Evolutionary conservation across 2,888 invertebrate genomes (phyloP).

Genomic region (Folsomia manolachei): DNA sequence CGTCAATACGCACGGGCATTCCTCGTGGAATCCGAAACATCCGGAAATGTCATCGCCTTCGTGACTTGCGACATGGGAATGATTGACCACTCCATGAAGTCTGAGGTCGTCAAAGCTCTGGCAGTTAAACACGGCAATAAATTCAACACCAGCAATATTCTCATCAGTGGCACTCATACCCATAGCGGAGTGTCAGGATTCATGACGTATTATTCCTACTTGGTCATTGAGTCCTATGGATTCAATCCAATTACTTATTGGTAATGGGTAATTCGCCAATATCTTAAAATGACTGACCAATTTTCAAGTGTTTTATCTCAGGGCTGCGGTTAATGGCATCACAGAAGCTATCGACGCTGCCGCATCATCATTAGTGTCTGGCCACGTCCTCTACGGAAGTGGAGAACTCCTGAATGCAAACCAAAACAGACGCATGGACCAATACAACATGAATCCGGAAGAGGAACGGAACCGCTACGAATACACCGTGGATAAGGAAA

Average conservation of each 20-base stretch:
- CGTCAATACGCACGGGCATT: slow-evolving; percentile 83
- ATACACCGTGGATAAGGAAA: slow-evolving; percentile 26
- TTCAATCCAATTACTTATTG: slow-evolving; percentile 26
- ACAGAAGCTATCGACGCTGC: slow-evolving; percentile 25
- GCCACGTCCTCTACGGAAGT: slow-evolving; percentile 8
- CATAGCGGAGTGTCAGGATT: slow-evolving; percentile 53
- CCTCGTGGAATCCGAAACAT: slow-evolving; percentile 69
- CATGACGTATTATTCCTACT: slow-evolving; percentile 27
- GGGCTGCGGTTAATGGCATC: slow-evolving; percentile 23
- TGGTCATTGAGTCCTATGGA: slow-evolving; percentile 22
- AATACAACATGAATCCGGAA: slow-evolving; percentile 21
- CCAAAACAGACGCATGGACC: slow-evolving; percentile 8
- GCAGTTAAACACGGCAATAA: slow-evolving; percentile 56
- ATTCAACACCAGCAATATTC: slow-evolving; percentile 76
- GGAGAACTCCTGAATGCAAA: slow-evolving; percentile 20
- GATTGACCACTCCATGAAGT: slow-evolving; percentile 68
- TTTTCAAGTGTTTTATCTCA: no score
- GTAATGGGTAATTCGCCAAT: background rate
- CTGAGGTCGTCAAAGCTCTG: slow-evolving; percentile 62
- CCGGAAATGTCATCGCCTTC: slow-evolving; percentile 65
- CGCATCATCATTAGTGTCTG: slow-evolving; percentile 3
- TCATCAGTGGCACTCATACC: slow-evolving; percentile 75
- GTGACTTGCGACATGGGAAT: slow-evolving; percentile 62
- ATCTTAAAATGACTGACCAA: no score
- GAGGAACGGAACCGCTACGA: slow-evolving; percentile 20